Conservation (phyloP, 2,797 vertebrate species). For the Hippoglossus hippoglossus region DNA sequence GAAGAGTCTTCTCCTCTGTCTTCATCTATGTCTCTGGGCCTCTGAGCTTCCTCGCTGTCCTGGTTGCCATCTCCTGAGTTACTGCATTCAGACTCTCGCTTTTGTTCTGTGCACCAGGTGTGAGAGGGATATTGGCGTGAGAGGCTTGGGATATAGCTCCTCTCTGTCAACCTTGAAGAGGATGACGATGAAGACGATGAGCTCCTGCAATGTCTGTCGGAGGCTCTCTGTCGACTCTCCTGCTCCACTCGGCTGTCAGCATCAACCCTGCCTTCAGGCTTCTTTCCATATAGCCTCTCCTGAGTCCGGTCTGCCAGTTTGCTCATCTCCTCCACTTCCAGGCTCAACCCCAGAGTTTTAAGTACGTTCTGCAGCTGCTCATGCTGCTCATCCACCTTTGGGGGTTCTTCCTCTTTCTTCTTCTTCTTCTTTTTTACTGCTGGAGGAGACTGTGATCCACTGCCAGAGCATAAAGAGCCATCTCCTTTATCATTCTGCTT, state of each 20-base stretch:
- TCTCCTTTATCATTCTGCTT: background rate
- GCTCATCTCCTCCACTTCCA: slow-evolving; percentile 69
- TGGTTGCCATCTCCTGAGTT: background rate
- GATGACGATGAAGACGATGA: slow-evolving; percentile 18
- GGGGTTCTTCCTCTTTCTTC: slow-evolving; percentile 17
- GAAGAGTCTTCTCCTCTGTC: background rate
- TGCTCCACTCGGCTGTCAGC: background rate
- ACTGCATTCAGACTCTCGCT: background rate
- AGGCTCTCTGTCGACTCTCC: background rate
- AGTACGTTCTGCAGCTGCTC: slow-evolving; percentile 71
- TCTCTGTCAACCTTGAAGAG: slow-evolving; percentile 27
- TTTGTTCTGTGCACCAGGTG: slow-evolving; percentile 1
- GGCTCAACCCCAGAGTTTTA: slow-evolving; percentile 63
- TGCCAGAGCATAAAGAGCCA: background rate
- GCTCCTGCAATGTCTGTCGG: background rate
- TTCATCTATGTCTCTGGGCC: background rate
- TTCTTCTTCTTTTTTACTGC: slow-evolving; percentile 7
- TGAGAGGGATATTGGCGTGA: background rate
- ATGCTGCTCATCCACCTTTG: slow-evolving; percentile 32
- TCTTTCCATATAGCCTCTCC: slow-evolving; percentile 73
- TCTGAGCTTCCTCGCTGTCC: background rate
- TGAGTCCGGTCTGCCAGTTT: slow-evolving; percentile 62
- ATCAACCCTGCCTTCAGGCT: background rate
- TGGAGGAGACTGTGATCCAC: slow-evolving; percentile 23
- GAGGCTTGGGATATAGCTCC: slow-evolving; percentile 30